phyloP scores from a whole-genome alignment of 2,888 invertebrate genomes.

The Osmoderma eremita region DNA sequence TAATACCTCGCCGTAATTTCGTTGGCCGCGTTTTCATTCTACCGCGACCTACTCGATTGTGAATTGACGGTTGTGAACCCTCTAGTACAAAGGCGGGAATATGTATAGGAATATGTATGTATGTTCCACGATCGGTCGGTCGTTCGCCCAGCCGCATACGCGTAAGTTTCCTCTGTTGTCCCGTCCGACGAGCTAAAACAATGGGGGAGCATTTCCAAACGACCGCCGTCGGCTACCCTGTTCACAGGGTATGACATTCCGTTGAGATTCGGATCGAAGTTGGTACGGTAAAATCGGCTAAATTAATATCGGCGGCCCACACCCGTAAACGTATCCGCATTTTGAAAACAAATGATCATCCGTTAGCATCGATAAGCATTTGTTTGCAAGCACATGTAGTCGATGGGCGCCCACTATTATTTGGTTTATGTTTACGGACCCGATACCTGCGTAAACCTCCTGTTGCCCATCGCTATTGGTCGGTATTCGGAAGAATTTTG shows the following conservation, averaged over 20 bases:
- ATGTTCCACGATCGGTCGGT: too few relatives aligned
- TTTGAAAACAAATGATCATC: slow-evolving; percentile 32
- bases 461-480: slow-evolving; percentile 1
- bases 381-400: slow-evolving; percentile 24
- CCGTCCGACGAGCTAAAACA: neutral
- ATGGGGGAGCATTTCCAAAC: slow-evolving; percentile 16
- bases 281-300: slow-evolving; percentile 9
- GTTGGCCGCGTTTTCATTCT: slow-evolving; percentile 2
- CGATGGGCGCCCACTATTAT: slow-evolving; percentile 14
- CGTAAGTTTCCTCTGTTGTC: too few relatives aligned
- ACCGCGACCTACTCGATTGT: neutral
- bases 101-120: too few relatives aligned
- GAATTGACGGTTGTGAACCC: neutral
- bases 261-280: slow-evolving; percentile 7
- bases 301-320: slow-evolving; percentile 28
- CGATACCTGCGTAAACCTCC: neutral
- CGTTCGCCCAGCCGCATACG: too few relatives aligned
- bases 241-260: slow-evolving; percentile 10
- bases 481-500: slow-evolving; percentile 19
- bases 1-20: neutral
- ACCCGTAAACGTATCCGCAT: slow-evolving; percentile 28
- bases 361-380: slow-evolving; percentile 23
- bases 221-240: neutral
- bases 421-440: slow-evolving; percentile 31
- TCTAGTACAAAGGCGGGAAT: slow-evolving; percentile 1